Base-by-base conservation (phyloP, 2,797 vertebrate species). In the Sebastes kiyomatsui region DNA sequence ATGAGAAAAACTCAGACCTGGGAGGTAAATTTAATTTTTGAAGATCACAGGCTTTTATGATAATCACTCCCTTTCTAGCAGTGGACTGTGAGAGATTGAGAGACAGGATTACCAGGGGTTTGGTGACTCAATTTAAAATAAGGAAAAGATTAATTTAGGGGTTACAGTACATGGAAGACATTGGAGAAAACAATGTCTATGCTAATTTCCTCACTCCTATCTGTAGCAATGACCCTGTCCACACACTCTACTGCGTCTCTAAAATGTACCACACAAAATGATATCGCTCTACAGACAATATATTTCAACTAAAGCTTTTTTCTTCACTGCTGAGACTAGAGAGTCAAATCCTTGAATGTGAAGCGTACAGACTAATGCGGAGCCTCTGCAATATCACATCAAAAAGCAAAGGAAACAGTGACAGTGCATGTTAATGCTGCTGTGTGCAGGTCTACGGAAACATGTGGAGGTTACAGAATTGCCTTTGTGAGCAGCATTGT, bases 1-100 rank as follows among this genome's bases (percentile, higher is more conserved):
- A 92, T 87, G 80, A 88, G 84, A 73, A 85, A 77, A 77, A 49
- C 83, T 82, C 76, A 80, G 88, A 90, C 84, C 87, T 82, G 81
- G 85, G 87, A 90, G 87, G 83, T 84, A 87, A 87, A 94, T 95
- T 93, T 88, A 90, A 95, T 94, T 94, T 83, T 92, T 88, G 77
- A 91, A 92, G 93, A 93, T 94, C 92, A 94, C 85, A 86, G 69
- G 89, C 78, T 78, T 78, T 87, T 88, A 86, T 94, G 88, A 90
- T 92, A 92, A 95, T 94, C 89, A 88, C 74, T 78, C 54, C 78
- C 84, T 91, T 90, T 92, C 81, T 68, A 80, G 84, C 73, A 70
- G 68, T 73, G 81, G 90, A 87, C 83, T 73, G 80, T 77, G 73
- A 88, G 87, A 86, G 72, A 78, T 88, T 90, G 78, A 81, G 87